These are phyloP conservation scores for Cynopterus sphinx DNA, from an alignment of 2,797 vertebrate species.

Conservation along the genomic window DNA sequence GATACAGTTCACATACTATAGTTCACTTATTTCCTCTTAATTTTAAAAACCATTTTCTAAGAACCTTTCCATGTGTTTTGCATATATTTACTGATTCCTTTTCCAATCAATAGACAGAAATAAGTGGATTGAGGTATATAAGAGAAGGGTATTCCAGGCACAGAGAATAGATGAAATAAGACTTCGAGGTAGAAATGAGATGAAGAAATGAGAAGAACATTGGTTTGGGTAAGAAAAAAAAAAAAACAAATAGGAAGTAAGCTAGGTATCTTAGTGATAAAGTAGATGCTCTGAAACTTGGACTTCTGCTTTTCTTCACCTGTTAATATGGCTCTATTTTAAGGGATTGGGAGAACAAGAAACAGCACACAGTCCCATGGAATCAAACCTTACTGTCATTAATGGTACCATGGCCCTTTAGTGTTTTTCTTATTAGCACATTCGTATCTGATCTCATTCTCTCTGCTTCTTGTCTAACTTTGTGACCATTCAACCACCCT, in stretches of 20 bases:
- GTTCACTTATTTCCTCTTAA: background rate
- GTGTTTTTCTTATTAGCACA: background rate
- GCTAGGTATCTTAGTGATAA: background rate
- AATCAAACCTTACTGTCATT: background rate
- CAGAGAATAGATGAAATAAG: background rate
- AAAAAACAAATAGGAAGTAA: background rate
- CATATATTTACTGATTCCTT: background rate
- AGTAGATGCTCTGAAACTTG: background rate
- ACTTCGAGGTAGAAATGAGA: background rate
- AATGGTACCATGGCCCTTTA: background rate
- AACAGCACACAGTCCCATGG: background rate
- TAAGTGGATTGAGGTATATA: background rate
- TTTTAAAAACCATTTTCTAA: background rate
- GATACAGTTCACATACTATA: background rate
- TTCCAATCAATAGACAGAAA: conserved; percentile 35
- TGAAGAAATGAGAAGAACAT: background rate
- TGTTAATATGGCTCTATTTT: background rate
- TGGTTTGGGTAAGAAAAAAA: background rate
- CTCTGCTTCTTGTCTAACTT: background rate
- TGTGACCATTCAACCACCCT: background rate
- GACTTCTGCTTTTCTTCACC: background rate
- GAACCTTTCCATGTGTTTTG: background rate
- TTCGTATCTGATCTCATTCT: background rate
- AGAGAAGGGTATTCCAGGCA: background rate
- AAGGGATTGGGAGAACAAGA: background rate